These are phyloP conservation scores for Mandrillus leucophaeus DNA, from an alignment of 2,113 vertebrate genomes.

Conservation along the genomic window DNA sequence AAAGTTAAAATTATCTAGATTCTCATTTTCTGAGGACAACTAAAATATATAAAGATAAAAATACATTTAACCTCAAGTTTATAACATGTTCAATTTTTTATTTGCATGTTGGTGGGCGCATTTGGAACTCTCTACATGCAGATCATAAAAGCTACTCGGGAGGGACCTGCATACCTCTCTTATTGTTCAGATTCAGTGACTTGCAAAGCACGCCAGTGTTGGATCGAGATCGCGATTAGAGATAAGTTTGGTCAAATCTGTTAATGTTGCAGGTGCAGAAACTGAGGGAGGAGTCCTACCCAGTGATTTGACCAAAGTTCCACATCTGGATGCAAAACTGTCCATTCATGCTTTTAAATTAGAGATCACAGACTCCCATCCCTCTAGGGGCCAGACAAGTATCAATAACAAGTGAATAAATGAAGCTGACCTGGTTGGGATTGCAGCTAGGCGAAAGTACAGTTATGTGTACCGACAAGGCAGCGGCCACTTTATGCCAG, in stretches of 20 bases:
- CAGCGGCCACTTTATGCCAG: not conserved
- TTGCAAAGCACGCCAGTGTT: not conserved
- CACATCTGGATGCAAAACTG: not conserved
- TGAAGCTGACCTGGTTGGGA: not conserved
- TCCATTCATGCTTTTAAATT: not conserved
- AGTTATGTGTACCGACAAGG: not conserved
- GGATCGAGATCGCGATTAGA: not conserved
- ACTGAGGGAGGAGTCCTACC: not conserved
- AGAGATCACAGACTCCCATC: not conserved
- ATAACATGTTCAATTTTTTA: not conserved
- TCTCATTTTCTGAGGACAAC: not conserved
- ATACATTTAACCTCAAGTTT: not conserved
- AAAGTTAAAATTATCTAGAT: not conserved
- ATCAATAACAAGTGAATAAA: not conserved
- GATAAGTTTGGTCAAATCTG: not conserved
- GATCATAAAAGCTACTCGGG: not conserved
- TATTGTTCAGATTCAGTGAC: not conserved
- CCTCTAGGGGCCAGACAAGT: not conserved
- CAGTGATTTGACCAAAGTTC: not conserved
- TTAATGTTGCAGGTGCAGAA: not conserved
- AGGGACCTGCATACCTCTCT: not conserved
- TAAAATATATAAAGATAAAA: slow-evolving; percentile 15
- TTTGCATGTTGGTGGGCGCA: not conserved
- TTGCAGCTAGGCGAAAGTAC: not conserved
- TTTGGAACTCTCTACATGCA: not conserved